Evolutionary conservation across 2,888 invertebrate species (phyloP).

Genomic region (Neria commutata): DNA sequence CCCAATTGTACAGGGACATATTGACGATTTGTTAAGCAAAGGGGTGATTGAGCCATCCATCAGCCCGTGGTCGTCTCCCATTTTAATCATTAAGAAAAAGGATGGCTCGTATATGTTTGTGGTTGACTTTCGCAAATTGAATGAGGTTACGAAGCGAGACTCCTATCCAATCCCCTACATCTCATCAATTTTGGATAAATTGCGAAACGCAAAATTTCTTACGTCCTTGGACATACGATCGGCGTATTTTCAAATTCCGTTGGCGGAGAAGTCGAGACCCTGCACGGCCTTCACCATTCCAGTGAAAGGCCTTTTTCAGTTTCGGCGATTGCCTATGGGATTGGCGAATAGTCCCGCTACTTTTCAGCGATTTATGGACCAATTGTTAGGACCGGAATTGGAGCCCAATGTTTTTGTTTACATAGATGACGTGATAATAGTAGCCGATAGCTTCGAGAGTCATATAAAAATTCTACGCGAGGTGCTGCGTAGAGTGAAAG

Average conservation of each 20-base stretch:
- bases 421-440: slow-evolving; percentile 19
- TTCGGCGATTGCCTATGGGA: slow-evolving; percentile 1
- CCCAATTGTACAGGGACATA: slow-evolving; percentile 29
- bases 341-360: slow-evolving; percentile 18
- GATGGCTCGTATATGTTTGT: slow-evolving; percentile 33
- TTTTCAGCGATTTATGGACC: slow-evolving; percentile 22
- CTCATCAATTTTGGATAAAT: slow-evolving; percentile 3
- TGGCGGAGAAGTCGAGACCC: background rate
- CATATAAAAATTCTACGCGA: background rate
- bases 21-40: slow-evolving; percentile 33
- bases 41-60: slow-evolving; percentile 34
- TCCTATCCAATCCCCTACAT: slow-evolving; percentile 4
- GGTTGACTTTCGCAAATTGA: slow-evolving; percentile 34
- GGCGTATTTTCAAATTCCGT: slow-evolving; percentile 8
- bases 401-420: slow-evolving; percentile 15
- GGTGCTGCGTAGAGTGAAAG: background rate
- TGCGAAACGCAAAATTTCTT: slow-evolving; percentile 7
- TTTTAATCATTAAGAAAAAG: slow-evolving; percentile 34
- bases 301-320: slow-evolving; percentile 10
- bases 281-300: slow-evolving; percentile 1
- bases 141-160: slow-evolving; percentile 9
- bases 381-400: slow-evolving; percentile 6
- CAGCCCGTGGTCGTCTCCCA: slow-evolving; percentile 31
- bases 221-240: slow-evolving; percentile 7
- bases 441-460: background rate